phyloP scores from a whole-genome alignment of 2,113 vertebrate species.

The Baryphthengus martii region DNA sequence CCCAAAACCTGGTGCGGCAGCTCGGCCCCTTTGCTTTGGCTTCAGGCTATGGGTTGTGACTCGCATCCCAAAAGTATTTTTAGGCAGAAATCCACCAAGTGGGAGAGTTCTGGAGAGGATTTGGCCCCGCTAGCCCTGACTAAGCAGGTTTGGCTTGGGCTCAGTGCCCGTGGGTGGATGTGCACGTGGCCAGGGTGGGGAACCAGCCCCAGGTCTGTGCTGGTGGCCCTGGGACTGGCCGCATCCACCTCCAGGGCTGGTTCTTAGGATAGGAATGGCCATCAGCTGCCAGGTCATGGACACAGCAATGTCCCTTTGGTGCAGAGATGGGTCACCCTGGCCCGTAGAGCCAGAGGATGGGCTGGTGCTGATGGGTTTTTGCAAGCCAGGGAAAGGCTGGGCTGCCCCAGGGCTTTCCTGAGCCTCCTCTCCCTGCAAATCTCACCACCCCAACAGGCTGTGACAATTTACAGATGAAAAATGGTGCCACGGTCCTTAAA shows the following conservation, averaged over 20 bases:
- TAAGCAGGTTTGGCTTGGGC: slow-evolving; percentile 10
- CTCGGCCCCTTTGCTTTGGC: neutral
- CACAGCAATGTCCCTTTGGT: neutral
- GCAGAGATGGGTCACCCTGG: neutral
- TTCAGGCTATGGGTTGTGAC: neutral
- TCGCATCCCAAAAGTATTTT: neutral
- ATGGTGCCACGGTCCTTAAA: neutral
- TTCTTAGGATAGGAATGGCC: neutral
- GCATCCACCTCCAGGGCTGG: neutral
- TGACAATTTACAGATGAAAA: neutral
- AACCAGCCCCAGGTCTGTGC: neutral
- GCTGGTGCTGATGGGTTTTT: neutral
- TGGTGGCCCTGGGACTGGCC: neutral
- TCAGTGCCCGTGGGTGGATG: neutral
- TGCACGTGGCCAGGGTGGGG: neutral
- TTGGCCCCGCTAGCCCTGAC: slow-evolving; percentile 16
- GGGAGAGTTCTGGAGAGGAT: neutral
- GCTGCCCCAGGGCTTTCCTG: neutral
- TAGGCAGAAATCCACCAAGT: slow-evolving; percentile 17
- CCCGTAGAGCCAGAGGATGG: neutral
- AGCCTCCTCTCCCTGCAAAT: neutral
- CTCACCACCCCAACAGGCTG: rapidly evolving
- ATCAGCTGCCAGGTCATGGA: neutral
- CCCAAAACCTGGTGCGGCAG: neutral
- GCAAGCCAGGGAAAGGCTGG: neutral